Conservation (phyloP, 2,113 vertebrate species). For the Channa maculata region DNA sequence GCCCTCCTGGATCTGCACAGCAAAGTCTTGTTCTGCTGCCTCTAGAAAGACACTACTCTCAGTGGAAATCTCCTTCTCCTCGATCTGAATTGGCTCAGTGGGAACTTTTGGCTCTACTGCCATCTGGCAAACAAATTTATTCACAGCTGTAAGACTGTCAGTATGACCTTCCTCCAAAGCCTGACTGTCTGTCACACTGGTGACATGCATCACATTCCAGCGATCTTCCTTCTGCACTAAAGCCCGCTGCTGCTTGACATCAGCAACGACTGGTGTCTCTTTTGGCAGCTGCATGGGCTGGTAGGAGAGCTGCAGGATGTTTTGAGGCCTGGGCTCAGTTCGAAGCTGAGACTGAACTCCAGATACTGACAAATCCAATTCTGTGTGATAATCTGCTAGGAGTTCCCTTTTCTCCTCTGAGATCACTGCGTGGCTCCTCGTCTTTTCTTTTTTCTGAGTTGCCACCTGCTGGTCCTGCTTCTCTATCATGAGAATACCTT, state of each 20-base stretch:
- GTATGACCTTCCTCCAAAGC: conserved; percentile 79
- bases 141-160: conserved; percentile 75
- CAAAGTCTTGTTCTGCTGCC: conserved; percentile 85
- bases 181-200: conserved; percentile 78
- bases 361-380: conserved; percentile 75
- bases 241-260: conserved; percentile 80
- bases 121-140: conserved; percentile 69
- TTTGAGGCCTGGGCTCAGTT: conserved; percentile 75
- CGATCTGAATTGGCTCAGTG: conserved; percentile 80
- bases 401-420: conserved; percentile 82
- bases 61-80: conserved; percentile 79
- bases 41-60: conserved; percentile 82
- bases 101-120: conserved; percentile 80
- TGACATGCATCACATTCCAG: conserved; percentile 81
- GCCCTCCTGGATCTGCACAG: conserved; percentile 85
- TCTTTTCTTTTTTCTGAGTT: conserved; percentile 81
- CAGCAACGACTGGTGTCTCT: conserved; percentile 76
- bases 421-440: conserved; percentile 72
- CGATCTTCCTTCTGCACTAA: conserved; percentile 84
- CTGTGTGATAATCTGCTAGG: conserved; percentile 76
- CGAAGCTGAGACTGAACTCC: conserved; percentile 68
- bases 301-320: conserved; percentile 78
- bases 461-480: conserved; percentile 79
- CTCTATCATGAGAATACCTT: conserved; percentile 76
- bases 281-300: conserved; percentile 83